Evolutionary conservation across 1,140 invertebrate species (phyloP), one percentile per base, ranked within the genome.

Genomic region (Drosophila micromelanica): DNA sequence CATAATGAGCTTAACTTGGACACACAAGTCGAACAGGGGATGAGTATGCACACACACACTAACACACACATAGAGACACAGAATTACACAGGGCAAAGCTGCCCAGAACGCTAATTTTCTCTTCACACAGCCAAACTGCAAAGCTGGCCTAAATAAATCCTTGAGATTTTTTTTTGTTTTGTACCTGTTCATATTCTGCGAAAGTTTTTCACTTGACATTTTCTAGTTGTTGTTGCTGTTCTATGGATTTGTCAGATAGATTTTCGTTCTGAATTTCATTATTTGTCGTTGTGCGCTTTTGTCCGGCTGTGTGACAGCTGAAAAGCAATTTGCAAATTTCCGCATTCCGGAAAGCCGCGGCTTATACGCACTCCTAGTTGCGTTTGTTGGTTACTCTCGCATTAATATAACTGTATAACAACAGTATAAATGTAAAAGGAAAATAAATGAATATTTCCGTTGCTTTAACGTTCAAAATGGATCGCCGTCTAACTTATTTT

Each of bases 1-100:
- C 64, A 89, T 84, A 87, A 87, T 89, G 79, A 84, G 84, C 79
- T 87, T 89, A 89, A 65, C 37, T 49, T 51, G 43, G 60, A 70
- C 57, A 56, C 30, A 51, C 57, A 68, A n/a, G n/a, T n/a, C n/a
- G 57, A 65, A 57, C 35, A 6, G 27, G 27, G 27, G 5, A 6
- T 6, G 6, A 27, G 5, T 27, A 6, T 27, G 27, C 32, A 4
- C 48, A 64, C 48, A 35, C 59, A 68, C 32, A 54, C n/a, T n/a
- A n/a, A n/a, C n/a, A n/a, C n/a, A n/a, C 40, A 20, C 35, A n/a
- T n/a, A n/a, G n/a, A n/a, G n/a, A n/a, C n/a, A n/a, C n/a, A n/a
- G n/a, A n/a, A n/a, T n/a, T n/a, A n/a, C n/a, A n/a, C n/a, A n/a
- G n/a, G n/a, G n/a, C n/a, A n/a, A n/a, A n/a, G n/a, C n/a, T n/a